A percentile compares a stretch with the other conserved stretches of the same genome.
Evolutionary conservation across 2,888 invertebrate genomes (phyloP).

Genomic region (Agriopis aurantiaria): DNA sequence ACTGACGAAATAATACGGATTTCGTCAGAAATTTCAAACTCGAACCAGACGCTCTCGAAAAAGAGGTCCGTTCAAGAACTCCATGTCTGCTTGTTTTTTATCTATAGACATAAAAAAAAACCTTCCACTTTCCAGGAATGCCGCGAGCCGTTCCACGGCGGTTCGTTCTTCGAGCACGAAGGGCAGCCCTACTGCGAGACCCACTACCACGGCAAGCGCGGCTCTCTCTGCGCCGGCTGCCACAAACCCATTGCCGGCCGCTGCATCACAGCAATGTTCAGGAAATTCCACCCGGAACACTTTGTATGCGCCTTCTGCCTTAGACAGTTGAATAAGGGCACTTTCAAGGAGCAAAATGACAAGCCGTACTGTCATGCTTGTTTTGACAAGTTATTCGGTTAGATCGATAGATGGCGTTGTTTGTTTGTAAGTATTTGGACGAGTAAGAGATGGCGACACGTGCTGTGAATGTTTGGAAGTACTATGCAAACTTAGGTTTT

Average conservation of each 20-base stretch:
- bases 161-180: constrained; percentile 99
- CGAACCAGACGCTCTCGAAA: too few species aligned
- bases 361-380: constrained; percentile 99
- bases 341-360: constrained; percentile 99
- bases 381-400: constrained; percentile 98
- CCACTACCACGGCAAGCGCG: constrained; percentile 98
- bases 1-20: too few species aligned
- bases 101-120: too few species aligned
- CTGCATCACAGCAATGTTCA: constrained; percentile 99
- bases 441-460: constrained; percentile 22
- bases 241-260: constrained; percentile 98
- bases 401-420: constrained; percentile 46
- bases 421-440: not conserved
- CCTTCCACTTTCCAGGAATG: constrained; percentile 95
- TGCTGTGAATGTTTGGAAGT: not conserved
- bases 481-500: too few species aligned
- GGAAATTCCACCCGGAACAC: constrained; percentile 99
- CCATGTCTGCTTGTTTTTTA: too few species aligned
- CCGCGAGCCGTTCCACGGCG: constrained; percentile 97
- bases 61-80: too few species aligned
- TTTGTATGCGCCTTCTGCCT: constrained; percentile 99
- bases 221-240: constrained; percentile 98
- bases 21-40: too few species aligned
- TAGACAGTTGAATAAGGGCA: constrained; percentile 99
- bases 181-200: constrained; percentile 99